phyloP scores from a whole-genome alignment of 1,140 invertebrate genomes.

The Apis dorsata region DNA sequence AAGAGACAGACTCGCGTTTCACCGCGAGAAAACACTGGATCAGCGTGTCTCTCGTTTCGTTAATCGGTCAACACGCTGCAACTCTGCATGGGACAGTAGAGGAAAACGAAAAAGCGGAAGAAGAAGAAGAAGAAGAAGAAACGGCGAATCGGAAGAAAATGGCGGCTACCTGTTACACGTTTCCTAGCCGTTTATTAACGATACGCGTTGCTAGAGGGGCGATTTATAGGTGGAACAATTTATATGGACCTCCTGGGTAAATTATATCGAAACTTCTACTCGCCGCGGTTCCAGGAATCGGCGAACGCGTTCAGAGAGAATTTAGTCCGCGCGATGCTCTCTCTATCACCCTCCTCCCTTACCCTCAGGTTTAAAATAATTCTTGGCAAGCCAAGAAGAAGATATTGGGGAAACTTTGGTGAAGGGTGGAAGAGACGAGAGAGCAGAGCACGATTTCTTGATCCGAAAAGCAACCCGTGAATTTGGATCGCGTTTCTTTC shows the following conservation, averaged over 20 bases:
- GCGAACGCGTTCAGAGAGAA: background rate
- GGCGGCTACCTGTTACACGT: conserved; percentile 39
- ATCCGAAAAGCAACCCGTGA: background rate
- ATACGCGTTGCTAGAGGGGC: background rate
- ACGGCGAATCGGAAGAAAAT: background rate
- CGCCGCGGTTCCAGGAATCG: background rate
- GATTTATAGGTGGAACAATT: conserved; percentile 27
- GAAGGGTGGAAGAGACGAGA: background rate
- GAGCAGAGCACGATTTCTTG: conserved; percentile 2
- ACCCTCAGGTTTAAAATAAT: background rate
- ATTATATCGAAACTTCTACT: conserved; percentile 23
- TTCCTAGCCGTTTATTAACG: conserved; percentile 14
- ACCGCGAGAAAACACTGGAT: background rate
- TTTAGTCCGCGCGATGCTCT: background rate
- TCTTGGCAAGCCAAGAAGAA: background rate
- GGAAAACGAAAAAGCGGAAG: background rate
- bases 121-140: background rate
- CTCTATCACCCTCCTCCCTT: background rate
- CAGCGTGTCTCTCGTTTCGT: conserved; percentile 16
- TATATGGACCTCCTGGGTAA: conserved; percentile 8
- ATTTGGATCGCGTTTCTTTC: conserved; percentile 9
- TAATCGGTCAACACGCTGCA: conserved; percentile 24
- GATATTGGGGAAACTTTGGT: too few species aligned
- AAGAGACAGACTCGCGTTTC: conserved; percentile 14
- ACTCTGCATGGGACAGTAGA: background rate